Evolutionary conservation across 2,797 vertebrate species (phyloP), one percentile per base, ranked within the genome.

Genomic region (Columba guinea): DNA sequence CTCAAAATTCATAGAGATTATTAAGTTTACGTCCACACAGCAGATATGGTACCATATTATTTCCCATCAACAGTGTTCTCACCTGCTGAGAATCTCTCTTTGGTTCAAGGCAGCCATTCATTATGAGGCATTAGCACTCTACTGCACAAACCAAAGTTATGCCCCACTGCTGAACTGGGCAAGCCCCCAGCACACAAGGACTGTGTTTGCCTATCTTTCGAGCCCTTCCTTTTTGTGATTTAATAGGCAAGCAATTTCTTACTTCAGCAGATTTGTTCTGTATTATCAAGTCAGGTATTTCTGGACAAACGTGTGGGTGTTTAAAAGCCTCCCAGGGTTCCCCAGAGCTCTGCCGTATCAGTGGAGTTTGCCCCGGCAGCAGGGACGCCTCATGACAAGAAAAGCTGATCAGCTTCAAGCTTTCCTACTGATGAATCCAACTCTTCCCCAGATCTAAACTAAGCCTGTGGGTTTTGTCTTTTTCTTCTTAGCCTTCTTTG

Each of bases 1-100:
- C 97, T 97, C 96, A 97, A 96, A 97, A 97, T 97, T 98, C 97
- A 97, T 93, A 91, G 97, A 60, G 90, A 97, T 98, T 95, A 97
- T 97, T 97, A 96, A 95, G 95, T 97, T 97, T 96, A 93, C 93
- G 95, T 95, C 82, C 80, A 96, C 84, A 94, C 37, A 75, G 95
- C 93, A 95, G 83, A 95, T 85, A 80, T 3, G 46, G 81, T 65
- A 65, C 92, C 24, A 5, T 34, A 59, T 92, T 82, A 69, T 92
- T 95, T 92, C 92, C 88, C 82, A 93, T 84, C 84, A 75, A 37
- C 34, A 7, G 39, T 69, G 87, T 90, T 94, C 91, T 83, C 76
- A 90, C 93, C 92, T 59, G 80, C 62, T 70, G 93, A 95, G 97
- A 96, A 83, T 58, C 76, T 82, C 65, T 90, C 81, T 89, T 93